phyloP scores from a whole-genome alignment of 2,888 invertebrate genomes.

The Leptodirus hochenwartii region DNA sequence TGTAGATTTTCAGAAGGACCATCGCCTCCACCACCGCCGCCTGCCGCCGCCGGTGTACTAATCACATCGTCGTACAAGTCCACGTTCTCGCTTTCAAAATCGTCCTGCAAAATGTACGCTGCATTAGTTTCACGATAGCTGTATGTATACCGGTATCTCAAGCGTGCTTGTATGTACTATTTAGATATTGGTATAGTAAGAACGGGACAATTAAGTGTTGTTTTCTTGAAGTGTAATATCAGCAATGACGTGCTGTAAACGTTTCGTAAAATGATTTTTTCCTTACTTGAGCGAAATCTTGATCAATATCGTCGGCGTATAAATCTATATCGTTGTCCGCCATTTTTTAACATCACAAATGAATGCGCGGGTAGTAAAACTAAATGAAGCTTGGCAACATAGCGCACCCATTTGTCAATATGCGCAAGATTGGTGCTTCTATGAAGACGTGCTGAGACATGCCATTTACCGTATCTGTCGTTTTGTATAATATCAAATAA shows the following conservation, averaged over 20 bases:
- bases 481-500: too few species aligned
- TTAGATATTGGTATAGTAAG: not conserved
- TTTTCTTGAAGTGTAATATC: not conserved
- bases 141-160: not conserved
- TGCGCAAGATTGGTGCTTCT: too few species aligned
- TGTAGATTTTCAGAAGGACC: slow-evolving; percentile 34
- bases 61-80: slow-evolving; percentile 94
- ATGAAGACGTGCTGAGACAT: too few species aligned
- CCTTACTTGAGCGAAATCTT: slow-evolving; percentile 68
- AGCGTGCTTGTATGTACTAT: slow-evolving; percentile 2
- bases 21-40: slow-evolving; percentile 16
- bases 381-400: too few species aligned
- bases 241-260: too few species aligned
- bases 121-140: slow-evolving; percentile 2
- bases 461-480: too few species aligned
- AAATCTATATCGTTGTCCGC: slow-evolving; percentile 96
- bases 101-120: slow-evolving; percentile 36
- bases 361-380: too few species aligned
- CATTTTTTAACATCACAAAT: slow-evolving; percentile 35
- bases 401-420: too few species aligned
- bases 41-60: slow-evolving; percentile 45
- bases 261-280: not conserved
- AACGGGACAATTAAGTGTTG: slow-evolving; percentile 1
- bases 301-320: slow-evolving; percentile 89
- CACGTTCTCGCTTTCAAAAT: slow-evolving; percentile 71